Evolutionary conservation across 2,888 invertebrate genomes (phyloP), one percentile per base, ranked within the genome.

Genomic region (Rhamphomyia laevipes): DNA sequence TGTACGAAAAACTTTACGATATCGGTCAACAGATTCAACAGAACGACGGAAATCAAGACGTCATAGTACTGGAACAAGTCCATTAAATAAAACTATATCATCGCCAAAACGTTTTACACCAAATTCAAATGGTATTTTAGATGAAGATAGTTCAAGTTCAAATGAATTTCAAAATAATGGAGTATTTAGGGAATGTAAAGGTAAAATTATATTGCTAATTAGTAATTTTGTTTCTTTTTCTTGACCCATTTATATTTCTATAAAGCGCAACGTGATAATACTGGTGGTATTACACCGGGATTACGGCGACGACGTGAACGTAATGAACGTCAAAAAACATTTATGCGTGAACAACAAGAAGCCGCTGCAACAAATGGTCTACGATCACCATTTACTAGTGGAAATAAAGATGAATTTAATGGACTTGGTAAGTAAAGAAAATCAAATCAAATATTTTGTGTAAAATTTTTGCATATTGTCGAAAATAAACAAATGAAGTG

Each of bases 271-370:
- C 59, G 61, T 4, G 61, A 63, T 48, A 57, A 54, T 7, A 23
- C 42, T 21, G n/a, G 15, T n/a, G 1, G 2, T 58, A 80, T 90
- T 27, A 89, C 84, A 27, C 84, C 90, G 42, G 87, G 86, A 47
- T 73, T 91, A 54, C 77, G 85, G 59, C 77, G 88, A 59, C 76
- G 91, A 52, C 76, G 89, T 53, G 89, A 90, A 63, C 77, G 91
- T 55, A 88, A 83, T 43, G 88, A 89, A 58, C 76, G 91, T 53
- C 90, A 91, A 64, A 81, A 86, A 48, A 86, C 84, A 63, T 87
- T 89, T 62, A 83, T 88, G 60, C 79, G 81, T 61, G 88, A 90
- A 60, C 90, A 90, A 61, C 89, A 86, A 63, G 86, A 87, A 70
- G 77, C 77, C 7, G 63, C 64, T 1, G 63, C 63, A 4, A 53